A percentile compares a stretch with the other conserved stretches of the same genome.
phyloP scores from a whole-genome alignment of 2,113 vertebrate genomes.

The Brachyistius frenatus region DNA sequence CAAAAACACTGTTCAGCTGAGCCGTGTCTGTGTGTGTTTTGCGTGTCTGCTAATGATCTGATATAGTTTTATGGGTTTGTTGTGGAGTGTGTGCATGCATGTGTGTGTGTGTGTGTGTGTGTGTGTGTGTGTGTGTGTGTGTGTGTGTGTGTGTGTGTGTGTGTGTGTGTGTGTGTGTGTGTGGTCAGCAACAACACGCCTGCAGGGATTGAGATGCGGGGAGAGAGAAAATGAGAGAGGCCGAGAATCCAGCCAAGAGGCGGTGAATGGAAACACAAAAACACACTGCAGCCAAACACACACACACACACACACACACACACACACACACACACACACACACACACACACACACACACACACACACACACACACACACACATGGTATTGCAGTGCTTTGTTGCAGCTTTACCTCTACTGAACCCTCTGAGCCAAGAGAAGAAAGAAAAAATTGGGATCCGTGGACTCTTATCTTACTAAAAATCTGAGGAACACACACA shows the following conservation, averaged over 20 bases:
- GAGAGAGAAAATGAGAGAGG: not conserved
- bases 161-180: constrained; percentile 14
- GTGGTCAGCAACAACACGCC: constrained; percentile 57
- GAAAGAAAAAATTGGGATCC: constrained; percentile 12
- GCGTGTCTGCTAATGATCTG: constrained; percentile 34
- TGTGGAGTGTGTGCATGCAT: constrained; percentile 1
- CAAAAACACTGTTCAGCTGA: constrained; percentile 21
- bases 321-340: too few species aligned
- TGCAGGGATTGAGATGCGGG: constrained; percentile 50
- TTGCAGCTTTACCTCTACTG: constrained; percentile 45
- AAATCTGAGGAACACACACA: constrained; percentile 12
- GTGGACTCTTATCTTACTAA: constrained; percentile 10
- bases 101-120: not conserved
- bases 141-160: not conserved
- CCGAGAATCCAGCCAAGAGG: constrained; percentile 41
- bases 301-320: not conserved
- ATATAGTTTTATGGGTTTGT: constrained; percentile 55
- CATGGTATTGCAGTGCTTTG: constrained; percentile 11
- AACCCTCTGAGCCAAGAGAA: constrained; percentile 32
- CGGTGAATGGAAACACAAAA: constrained; percentile 18
- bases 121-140: not conserved
- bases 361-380: too few species aligned
- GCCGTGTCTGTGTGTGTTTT: not conserved
- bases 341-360: too few species aligned
- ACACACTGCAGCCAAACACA: too few species aligned